Percentiles rank a stretch among this genome's conserved stretches.
phyloP scores from a whole-genome alignment of 2,797 vertebrate species.

The Babyrousa celebensis region DNA sequence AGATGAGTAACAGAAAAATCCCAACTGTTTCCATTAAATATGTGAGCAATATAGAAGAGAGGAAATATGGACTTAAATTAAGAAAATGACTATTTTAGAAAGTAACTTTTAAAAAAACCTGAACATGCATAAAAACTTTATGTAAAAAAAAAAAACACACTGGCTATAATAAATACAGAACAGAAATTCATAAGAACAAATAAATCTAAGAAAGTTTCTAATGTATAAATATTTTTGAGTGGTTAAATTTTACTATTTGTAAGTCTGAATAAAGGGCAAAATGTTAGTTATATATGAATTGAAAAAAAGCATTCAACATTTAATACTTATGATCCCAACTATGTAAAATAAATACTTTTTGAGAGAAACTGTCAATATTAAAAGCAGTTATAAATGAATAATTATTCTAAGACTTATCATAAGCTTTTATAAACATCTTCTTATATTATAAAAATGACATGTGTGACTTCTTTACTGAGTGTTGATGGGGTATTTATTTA shows the following conservation, averaged over 20 bases:
- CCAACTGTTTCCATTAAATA: neutral
- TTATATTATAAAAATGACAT: neutral
- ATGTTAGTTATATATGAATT: neutral
- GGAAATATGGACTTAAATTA: neutral
- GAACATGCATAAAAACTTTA: neutral
- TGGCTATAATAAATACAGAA: neutral
- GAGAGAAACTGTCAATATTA: neutral
- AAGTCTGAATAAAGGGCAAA: neutral
- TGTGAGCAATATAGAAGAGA: neutral
- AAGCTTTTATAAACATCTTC: neutral
- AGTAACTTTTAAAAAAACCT: neutral
- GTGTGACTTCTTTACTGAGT: neutral
- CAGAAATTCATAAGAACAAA: neutral
- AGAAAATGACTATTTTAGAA: neutral
- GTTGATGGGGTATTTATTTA: neutral
- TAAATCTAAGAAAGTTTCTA: neutral
- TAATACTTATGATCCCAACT: neutral
- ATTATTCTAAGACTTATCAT: neutral
- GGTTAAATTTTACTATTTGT: constrained; percentile 3
- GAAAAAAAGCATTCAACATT: neutral
- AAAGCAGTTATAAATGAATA: neutral
- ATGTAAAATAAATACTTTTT: neutral
- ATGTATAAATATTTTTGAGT: neutral
- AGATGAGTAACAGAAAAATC: neutral
- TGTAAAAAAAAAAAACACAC: neutral